Base-by-base conservation (phyloP, 2,113 vertebrate species). In the Bufo bufo region DNA sequence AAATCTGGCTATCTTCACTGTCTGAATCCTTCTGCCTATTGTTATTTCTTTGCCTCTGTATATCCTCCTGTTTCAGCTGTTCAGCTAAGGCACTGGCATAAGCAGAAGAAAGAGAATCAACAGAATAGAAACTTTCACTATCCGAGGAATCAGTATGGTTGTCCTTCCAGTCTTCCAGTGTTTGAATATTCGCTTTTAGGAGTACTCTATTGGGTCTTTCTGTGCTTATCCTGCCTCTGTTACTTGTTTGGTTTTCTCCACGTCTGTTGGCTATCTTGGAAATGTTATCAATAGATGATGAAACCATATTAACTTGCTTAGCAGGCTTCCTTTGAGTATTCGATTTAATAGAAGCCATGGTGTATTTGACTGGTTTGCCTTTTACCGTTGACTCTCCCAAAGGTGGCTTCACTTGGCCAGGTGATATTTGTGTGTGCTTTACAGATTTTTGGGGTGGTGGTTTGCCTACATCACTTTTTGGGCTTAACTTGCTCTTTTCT, bases 1-100 rank as follows among this genome's bases (percentile, higher is more conserved):
- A 99, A 93, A 99, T 96, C 89, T 96, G 95, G 91, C 97, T 97
- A 89, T 96, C 94, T 69, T 97, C 96, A 0, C 97, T 99, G 87
- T 97, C 96, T 1, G 94, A 93, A 86, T 96, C 96, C 43, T 97
- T 97, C 75, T 90, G 89, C 49, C 92, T 92, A 54, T 75, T 84
- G 43, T 88, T 91, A 66, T 86, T 87, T 85, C 80, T 90, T 43
- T 90, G 47, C 90, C 90, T 82, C 88, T 77, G 90, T 92, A 82
- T 87, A 84, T 95, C 94, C 84, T 96, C 94, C 43, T 89, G 91
- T 79, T 92, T 94, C 69, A 93, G 89, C 61, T 95, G 95, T 82
- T 95, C 92, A 1, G 89, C 90, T 5, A 96, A 91, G 56, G 92
- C 92, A 85, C 92, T 93, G 19, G 92, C 92, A 88, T 94, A 96